Conservation (phyloP, 2,888 invertebrate species). For the Coelopa pilipes region DNA sequence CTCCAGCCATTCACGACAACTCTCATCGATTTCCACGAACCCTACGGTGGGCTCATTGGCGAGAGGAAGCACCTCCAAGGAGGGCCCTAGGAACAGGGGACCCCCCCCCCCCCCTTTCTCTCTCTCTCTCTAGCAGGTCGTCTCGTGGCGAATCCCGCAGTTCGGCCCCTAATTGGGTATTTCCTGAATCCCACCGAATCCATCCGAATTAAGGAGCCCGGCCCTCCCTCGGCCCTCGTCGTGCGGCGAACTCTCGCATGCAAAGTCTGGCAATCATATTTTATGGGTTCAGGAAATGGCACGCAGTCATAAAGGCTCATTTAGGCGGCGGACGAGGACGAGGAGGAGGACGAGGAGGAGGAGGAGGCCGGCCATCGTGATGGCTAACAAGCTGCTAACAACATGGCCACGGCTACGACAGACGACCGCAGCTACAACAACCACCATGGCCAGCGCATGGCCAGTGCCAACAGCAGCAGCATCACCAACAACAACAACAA, state of each 20-base stretch:
- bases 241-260: too few relatives aligned
- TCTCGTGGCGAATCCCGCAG: neutral
- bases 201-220: neutral
- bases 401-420: constrained; percentile 45
- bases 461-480: neutral
- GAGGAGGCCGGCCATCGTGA: neutral
- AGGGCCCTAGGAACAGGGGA: too few relatives aligned
- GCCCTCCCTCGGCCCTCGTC: neutral
- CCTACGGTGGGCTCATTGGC: too few relatives aligned
- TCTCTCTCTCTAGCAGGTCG: neutral
- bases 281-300: constrained; percentile 58
- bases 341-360: too few relatives aligned
- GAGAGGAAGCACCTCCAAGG: too few relatives aligned
- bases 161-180: constrained; percentile 6
- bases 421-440: constrained; percentile 19
- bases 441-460: neutral
- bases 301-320: constrained; percentile 54
- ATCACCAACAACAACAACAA: constrained; percentile 25
- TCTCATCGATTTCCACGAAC: too few relatives aligned
- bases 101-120: too few relatives aligned
- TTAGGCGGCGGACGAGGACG: constrained; percentile 37
- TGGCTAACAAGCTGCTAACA: constrained; percentile 59
- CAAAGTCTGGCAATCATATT: constrained; percentile 38
- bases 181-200: constrained; percentile 10
- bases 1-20: too few relatives aligned